Evolutionary conservation across 2,888 invertebrate species (phyloP).

Genomic region (Deroplatys truncata): DNA sequence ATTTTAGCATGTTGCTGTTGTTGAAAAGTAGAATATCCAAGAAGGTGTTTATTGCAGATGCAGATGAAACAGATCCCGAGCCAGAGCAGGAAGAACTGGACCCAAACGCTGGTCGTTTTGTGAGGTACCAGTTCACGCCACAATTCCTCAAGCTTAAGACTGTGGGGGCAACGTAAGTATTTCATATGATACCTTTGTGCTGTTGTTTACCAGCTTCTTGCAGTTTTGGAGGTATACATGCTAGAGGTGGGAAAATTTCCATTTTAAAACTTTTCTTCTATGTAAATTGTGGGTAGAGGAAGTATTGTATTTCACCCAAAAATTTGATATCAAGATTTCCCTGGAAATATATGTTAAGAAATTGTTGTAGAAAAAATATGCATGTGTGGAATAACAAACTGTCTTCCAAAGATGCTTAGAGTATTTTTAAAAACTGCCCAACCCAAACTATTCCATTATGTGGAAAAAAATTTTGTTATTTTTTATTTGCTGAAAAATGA

Average conservation of each 20-base stretch:
- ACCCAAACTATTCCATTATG: too few relatives aligned
- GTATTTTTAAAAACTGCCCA: too few relatives aligned
- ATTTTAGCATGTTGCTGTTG: too few relatives aligned
- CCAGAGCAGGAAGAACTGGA: slow-evolving; percentile 57
- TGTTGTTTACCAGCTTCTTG: neutral
- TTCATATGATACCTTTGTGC: neutral
- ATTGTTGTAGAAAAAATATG: neutral
- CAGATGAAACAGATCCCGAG: slow-evolving; percentile 35
- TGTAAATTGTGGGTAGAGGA: neutral
- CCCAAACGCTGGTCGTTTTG: slow-evolving; percentile 91
- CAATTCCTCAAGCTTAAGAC: slow-evolving; percentile 94
- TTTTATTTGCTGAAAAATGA: too few relatives aligned
- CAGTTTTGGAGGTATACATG: too few relatives aligned
- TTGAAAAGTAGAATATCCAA: neutral
- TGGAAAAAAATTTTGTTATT: too few relatives aligned
- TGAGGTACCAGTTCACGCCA: slow-evolving; percentile 98
- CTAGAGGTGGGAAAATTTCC: neutral
- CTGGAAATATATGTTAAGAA: too few relatives aligned
- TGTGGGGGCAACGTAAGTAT: slow-evolving; percentile 92
- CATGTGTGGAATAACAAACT: too few relatives aligned
- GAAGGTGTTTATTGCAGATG: slow-evolving; percentile 9
- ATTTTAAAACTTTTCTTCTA: too few relatives aligned
- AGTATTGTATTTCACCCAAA: neutral
- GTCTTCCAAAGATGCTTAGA: too few relatives aligned
- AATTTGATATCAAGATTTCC: too few relatives aligned